Base-by-base conservation (phyloP, 2,797 vertebrate species). In the Lagocephalus sceleratus region DNA sequence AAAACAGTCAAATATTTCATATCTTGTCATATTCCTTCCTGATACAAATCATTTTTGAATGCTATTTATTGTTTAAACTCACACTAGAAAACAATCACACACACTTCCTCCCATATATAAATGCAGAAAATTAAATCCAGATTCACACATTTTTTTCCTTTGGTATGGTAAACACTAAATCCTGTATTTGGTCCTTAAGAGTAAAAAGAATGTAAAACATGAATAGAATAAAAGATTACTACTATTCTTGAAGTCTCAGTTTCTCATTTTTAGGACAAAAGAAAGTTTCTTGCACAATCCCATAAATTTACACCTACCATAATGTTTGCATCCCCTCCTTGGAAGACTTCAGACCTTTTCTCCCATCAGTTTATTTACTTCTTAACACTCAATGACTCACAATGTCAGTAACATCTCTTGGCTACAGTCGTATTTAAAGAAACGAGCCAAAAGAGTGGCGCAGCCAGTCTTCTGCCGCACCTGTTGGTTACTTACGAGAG, bases 401-500 rank as follows among this genome's bases (percentile, higher is more conserved):
- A 51, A 76, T 75, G 60, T 86, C 75, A 76, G 64, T 21, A 63
- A 87, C 85, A 82, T 83, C 74, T 85, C 57, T 63, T 20, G 3
- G 61, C 62, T 66, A 22, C 71, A 70, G 75, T 63, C 60, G 59
- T 85, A 87, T 88, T 88, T 87, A 87, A 70, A 68, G 59, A 25
- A 62, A 54, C 41, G 75, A 77, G 80, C 75, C 85, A 86, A 82
- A 71, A 65, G 57, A 73, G 65, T 44, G 62, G 54, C 21, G 50
- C 62, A 32, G 75, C 76, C 73, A 63, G 68, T 76, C 76, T 60
- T 82, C 63, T n/a, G 32, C 58, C 68, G 54, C 73, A 83, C 77
- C 78, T 79, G 70, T 81, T 86, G 78, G 80, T 83, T 78, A 76
- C 83, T 81, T 63, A 55, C 63, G 61, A 79, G 76, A 76, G 75